These are phyloP conservation scores for Kryphioiulus occultus DNA, from an alignment of 2,888 invertebrate genomes.

Conservation along the genomic window DNA sequence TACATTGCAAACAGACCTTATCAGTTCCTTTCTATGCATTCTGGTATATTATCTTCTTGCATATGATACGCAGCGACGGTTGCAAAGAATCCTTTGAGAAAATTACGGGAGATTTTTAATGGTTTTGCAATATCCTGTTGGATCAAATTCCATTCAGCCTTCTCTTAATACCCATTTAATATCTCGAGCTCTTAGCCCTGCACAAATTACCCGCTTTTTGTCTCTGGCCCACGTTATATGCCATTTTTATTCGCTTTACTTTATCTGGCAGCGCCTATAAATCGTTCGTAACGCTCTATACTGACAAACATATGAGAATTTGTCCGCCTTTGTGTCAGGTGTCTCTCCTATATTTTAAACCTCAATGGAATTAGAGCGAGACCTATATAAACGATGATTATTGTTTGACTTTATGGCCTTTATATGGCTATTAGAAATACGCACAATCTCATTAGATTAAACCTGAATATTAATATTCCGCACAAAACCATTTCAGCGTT, in stretches of 20 bases:
- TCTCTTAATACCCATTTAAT: neutral
- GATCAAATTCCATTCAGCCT: neutral
- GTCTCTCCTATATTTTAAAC: neutral
- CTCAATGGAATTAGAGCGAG: neutral
- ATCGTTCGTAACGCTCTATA: neutral
- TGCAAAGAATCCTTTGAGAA: neutral
- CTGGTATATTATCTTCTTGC: neutral
- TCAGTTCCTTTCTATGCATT: too few species aligned
- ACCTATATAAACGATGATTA: neutral
- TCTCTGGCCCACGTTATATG: neutral
- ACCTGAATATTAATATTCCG: neutral
- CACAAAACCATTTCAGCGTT: slow-evolving; percentile 15
- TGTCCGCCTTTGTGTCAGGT: neutral
- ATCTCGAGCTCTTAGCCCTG: neutral
- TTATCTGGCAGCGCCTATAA: neutral
- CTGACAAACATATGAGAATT: neutral
- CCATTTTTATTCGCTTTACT: slow-evolving; percentile 17
- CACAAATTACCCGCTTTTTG: neutral
- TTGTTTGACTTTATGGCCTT: neutral
- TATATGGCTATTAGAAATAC: neutral
- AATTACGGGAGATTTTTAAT: neutral
- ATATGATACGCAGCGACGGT: neutral
- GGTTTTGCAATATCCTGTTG: neutral
- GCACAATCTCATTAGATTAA: slow-evolving; percentile 25
- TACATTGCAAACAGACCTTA: too few species aligned